These are phyloP conservation scores for Squalus acanthias DNA, from an alignment of 2,797 vertebrate species.

Conservation along the genomic window DNA sequence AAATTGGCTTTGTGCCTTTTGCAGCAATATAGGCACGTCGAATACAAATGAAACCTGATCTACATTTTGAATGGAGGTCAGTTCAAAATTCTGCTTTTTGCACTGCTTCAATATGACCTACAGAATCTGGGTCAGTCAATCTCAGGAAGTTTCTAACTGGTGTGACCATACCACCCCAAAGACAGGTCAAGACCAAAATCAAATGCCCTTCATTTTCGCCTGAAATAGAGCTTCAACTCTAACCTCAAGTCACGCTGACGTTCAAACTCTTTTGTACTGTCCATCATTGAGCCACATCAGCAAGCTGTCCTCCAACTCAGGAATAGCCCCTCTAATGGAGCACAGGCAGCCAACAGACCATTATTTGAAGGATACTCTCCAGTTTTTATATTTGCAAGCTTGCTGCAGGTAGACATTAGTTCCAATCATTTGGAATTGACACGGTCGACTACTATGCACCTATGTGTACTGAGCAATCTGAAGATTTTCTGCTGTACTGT, in stretches of 20 bases:
- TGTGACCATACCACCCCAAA: neutral
- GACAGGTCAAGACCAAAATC: neutral
- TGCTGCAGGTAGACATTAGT: neutral
- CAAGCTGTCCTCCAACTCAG: neutral
- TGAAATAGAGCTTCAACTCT: neutral
- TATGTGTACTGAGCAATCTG: neutral
- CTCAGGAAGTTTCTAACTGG: neutral
- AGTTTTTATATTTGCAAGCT: neutral
- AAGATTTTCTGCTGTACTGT: neutral
- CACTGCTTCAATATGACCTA: neutral
- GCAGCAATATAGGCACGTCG: neutral
- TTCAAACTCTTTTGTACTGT: neutral
- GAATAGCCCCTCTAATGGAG: neutral
- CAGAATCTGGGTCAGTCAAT: neutral
- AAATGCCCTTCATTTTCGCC: neutral
- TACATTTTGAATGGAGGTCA: neutral
- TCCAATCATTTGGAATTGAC: neutral
- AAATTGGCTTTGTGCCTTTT: neutral
- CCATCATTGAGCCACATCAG: neutral
- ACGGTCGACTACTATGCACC: neutral
- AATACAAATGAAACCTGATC: neutral
- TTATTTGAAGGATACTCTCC: neutral
- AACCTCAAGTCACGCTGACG: neutral
- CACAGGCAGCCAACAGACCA: neutral
- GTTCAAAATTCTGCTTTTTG: neutral